Evolutionary conservation across 2,888 invertebrate species (phyloP).

Genomic region (Leistus spinibarbis): DNA sequence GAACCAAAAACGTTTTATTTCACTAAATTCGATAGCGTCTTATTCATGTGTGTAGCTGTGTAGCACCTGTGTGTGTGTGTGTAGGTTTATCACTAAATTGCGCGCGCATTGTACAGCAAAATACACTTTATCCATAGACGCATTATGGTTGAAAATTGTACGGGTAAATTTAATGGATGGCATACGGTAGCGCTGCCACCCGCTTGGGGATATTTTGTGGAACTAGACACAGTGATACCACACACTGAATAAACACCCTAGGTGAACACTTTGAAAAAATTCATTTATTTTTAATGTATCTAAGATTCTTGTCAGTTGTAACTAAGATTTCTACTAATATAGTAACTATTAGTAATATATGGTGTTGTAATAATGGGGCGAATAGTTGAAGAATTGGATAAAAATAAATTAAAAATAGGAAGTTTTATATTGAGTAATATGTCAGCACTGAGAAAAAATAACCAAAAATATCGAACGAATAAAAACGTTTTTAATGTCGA

Average conservation of each 20-base stretch:
- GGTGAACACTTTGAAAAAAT: slow-evolving; percentile 26
- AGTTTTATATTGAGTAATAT: slow-evolving; percentile 39
- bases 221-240: slow-evolving; percentile 31
- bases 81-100: slow-evolving; percentile 28
- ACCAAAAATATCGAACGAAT: slow-evolving; percentile 33
- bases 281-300: slow-evolving; percentile 38
- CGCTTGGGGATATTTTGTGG: slow-evolving; percentile 4
- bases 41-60: slow-evolving; percentile 34
- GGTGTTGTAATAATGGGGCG: background rate
- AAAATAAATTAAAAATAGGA: slow-evolving; percentile 34
- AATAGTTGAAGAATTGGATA: slow-evolving; percentile 3
- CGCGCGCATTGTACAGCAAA: slow-evolving; percentile 28
- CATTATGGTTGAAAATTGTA: slow-evolving; percentile 12
- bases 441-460: slow-evolving; percentile 39
- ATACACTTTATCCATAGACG: slow-evolving; percentile 9
- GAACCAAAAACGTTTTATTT: slow-evolving; percentile 25
- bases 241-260: slow-evolving; percentile 19
- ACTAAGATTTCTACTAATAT: background rate
- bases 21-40: slow-evolving; percentile 40
- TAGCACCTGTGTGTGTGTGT: slow-evolving; percentile 25
- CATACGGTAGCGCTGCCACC: slow-evolving; percentile 19
- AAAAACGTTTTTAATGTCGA: slow-evolving; percentile 38
- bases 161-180: slow-evolving; percentile 8
- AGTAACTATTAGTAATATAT: background rate
- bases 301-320: slow-evolving; percentile 23